Percentiles rank a stretch among this genome's conserved stretches.
Conservation (phyloP, 2,113 vertebrate genomes). For the Rhadina sibilatrix region DNA sequence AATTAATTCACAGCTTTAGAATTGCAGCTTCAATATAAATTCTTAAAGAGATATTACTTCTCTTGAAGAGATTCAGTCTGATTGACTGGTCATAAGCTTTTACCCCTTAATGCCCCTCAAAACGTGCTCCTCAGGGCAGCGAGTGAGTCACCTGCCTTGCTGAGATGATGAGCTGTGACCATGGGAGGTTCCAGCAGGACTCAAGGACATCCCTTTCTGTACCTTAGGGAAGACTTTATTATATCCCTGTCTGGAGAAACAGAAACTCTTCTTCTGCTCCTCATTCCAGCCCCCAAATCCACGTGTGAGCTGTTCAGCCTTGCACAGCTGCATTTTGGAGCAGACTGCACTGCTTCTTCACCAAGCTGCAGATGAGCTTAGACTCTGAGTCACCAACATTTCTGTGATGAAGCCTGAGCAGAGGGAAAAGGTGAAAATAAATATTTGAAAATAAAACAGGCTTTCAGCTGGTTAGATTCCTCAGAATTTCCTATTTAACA, state of each 20-base stretch:
- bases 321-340: not conserved
- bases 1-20: not conserved
- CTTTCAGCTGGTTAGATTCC: not conserved
- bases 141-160: not conserved
- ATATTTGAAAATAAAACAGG: not conserved
- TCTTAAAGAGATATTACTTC: not conserved
- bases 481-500: not conserved
- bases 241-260: not conserved
- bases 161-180: not conserved
- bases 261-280: not conserved
- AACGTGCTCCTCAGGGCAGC: not conserved
- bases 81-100: not conserved
- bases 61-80: not conserved
- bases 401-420: not conserved
- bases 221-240: not conserved
- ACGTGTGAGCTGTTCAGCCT: not conserved
- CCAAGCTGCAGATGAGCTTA: not conserved
- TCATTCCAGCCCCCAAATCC: not conserved
- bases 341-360: not conserved
- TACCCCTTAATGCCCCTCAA: not conserved
- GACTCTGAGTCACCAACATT: not conserved
- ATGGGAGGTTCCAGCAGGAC: not conserved
- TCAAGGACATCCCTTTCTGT: not conserved
- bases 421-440: not conserved
- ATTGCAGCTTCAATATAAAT: not conserved